phyloP scores from a whole-genome alignment of 2,888 invertebrate genomes.

The Cosmorhoe ocellata region DNA sequence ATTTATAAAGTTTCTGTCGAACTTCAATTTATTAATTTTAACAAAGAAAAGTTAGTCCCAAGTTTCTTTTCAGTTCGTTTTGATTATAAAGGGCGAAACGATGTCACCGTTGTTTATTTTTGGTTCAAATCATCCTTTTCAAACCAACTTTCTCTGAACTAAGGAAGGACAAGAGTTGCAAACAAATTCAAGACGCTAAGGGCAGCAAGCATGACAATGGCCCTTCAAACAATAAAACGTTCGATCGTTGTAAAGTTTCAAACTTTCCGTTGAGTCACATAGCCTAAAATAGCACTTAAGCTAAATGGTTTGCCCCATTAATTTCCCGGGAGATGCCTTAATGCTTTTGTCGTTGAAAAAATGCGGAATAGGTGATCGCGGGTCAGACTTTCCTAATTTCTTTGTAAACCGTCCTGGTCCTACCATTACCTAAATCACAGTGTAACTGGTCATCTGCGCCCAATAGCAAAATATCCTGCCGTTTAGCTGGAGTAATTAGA shows the following conservation, averaged over 20 bases:
- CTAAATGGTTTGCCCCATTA: slow-evolving; percentile 69
- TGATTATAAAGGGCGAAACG: background rate
- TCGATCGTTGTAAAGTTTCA: slow-evolving; percentile 48
- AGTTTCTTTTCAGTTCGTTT: background rate
- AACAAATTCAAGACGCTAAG: slow-evolving; percentile 8
- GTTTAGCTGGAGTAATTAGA: too few species aligned
- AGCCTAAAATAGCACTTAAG: slow-evolving; percentile 72
- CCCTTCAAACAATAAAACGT: slow-evolving; percentile 42
- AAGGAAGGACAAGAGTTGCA: slow-evolving; percentile 4
- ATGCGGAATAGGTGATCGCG: slow-evolving; percentile 51
- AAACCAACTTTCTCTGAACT: background rate
- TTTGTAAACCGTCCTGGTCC: slow-evolving; percentile 25
- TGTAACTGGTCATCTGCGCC: too few species aligned
- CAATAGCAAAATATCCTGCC: too few species aligned
- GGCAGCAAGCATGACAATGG: slow-evolving; percentile 25
- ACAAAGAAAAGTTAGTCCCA: background rate
- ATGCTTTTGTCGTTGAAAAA: slow-evolving; percentile 66
- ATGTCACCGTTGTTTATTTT: background rate
- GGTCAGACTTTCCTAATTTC: slow-evolving; percentile 49
- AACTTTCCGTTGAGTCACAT: slow-evolving; percentile 70
- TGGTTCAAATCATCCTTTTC: background rate
- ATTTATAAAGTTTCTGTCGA: too few species aligned
- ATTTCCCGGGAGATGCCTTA: slow-evolving; percentile 67
- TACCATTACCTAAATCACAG: background rate
- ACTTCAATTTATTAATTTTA: too few species aligned